Evolutionary conservation across 2,113 vertebrate species (phyloP).

Genomic region (Pagrus major): DNA sequence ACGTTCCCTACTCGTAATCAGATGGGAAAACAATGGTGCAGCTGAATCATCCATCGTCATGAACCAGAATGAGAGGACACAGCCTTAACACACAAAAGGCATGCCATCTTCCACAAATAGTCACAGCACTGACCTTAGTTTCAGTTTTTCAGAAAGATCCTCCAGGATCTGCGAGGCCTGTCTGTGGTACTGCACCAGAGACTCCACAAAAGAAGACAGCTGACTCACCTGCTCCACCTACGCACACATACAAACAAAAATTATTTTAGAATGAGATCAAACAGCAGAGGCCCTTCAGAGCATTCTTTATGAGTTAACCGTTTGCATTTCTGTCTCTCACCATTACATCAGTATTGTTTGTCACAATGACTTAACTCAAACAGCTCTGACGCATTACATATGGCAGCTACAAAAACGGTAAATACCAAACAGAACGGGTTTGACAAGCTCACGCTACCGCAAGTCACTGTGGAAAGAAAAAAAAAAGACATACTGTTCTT

Average conservation of each 20-base stretch:
- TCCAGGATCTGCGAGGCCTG: slow-evolving; percentile 92
- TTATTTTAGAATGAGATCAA: slow-evolving; percentile 14
- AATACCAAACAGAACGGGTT: slow-evolving; percentile 59
- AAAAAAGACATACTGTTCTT: neutral
- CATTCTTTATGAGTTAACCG: neutral
- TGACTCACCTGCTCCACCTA: slow-evolving; percentile 98
- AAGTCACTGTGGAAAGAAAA: slow-evolving; percentile 32
- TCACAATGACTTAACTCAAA: neutral
- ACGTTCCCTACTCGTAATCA: slow-evolving; percentile 16
- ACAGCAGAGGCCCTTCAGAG: neutral
- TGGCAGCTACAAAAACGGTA: neutral
- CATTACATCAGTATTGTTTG: neutral
- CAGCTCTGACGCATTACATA: neutral
- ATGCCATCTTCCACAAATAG: slow-evolving; percentile 29
- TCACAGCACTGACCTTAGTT: slow-evolving; percentile 84
- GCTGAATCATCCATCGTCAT: slow-evolving; percentile 29
- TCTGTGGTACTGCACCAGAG: slow-evolving; percentile 94
- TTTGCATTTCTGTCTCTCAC: neutral
- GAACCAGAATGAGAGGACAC: slow-evolving; percentile 26
- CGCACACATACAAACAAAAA: slow-evolving; percentile 14
- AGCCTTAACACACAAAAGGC: slow-evolving; percentile 36
- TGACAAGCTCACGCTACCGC: slow-evolving; percentile 29
- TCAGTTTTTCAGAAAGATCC: slow-evolving; percentile 89
- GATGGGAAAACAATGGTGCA: neutral
- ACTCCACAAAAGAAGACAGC: slow-evolving; percentile 92